These are phyloP conservation scores for Agrochola circellaris DNA, from an alignment of 2,888 invertebrate species.

Conservation along the genomic window DNA sequence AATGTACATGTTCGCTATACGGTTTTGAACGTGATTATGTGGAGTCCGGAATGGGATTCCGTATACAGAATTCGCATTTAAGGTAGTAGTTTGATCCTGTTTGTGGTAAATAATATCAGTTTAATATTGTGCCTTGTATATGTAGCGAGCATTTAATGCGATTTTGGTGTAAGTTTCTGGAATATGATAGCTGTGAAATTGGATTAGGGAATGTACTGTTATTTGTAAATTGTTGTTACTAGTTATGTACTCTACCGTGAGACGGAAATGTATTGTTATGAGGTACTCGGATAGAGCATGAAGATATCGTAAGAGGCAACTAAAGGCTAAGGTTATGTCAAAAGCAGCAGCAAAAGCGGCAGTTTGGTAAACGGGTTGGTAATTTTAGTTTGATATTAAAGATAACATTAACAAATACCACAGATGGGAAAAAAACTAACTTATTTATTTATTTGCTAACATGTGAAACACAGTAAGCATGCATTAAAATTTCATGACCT, in stretches of 20 bases:
- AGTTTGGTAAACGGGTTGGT: not conserved
- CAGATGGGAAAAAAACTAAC: not conserved
- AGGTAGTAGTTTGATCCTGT: slow-evolving; percentile 53
- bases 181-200: slow-evolving; percentile 46
- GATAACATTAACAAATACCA: not conserved
- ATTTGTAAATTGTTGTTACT: slow-evolving; percentile 22
- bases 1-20: slow-evolving; percentile 60
- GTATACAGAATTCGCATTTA: slow-evolving; percentile 56
- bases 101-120: slow-evolving; percentile 61
- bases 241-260: not conserved
- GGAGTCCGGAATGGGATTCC: slow-evolving; percentile 56
- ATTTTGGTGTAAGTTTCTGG: slow-evolving; percentile 50
- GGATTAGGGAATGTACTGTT: slow-evolving; percentile 14
- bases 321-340: not conserved
- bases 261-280: slow-evolving; percentile 4
- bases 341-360: not conserved
- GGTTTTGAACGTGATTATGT: slow-evolving; percentile 58
- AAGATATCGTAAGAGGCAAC: not conserved
- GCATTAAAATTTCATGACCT: too few relatives aligned
- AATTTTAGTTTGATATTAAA: not conserved
- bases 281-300: not conserved
- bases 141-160: slow-evolving; percentile 33
- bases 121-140: slow-evolving; percentile 54
- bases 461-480: too few relatives aligned
- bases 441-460: too few relatives aligned